Evolutionary conservation across 2,113 vertebrate species (phyloP), one percentile per base, ranked within the genome.

Genomic region (Panthera uncia): DNA sequence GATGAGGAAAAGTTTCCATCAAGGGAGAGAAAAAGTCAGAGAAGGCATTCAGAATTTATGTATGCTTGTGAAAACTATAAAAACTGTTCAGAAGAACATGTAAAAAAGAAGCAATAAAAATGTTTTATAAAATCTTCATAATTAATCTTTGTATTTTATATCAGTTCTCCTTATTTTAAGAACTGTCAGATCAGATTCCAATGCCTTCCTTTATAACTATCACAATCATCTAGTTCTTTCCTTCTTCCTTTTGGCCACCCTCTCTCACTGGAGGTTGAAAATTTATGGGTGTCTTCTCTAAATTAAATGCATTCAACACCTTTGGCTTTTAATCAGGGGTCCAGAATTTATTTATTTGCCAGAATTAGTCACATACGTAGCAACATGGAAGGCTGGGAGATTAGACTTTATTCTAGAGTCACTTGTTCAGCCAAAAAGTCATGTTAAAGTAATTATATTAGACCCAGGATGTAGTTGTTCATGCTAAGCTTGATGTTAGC

Each of bases 61-160:
- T 68, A 81, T 23, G 68, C 23, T 76, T 88, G 14, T 15, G 19
- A 92, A 69, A 86, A 78, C 31, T 61, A n/a, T 10, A 69, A 41
- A 41, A 48, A 93, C 92, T 25, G 36, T 91, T 93, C 48, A 68
- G 65, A 84, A 95, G 36, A 41, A 63, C 48, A 33, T 52, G 16
- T 36, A 63, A 16, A 4, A 48, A 93, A 84, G 19, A 82, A 79
- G 45, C 31, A 41, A 94, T 27, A 19, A 9, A 45, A 65, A 80
- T 38, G 36, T 50, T 74, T 86, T 86, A 55, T 76, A 66, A 91
- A 86, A 66, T 79, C 52, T 83, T 83, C 65, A 63, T 55, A 91
- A 66, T 82, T 87, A 63, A 45, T 80, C 79, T 76, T 92, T 73
- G 36, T 80, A 78, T 89, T 92, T 97, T 79, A 61, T 5, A 21